phyloP scores from a whole-genome alignment of 2,888 invertebrate species.

The Sesamia inferens region DNA sequence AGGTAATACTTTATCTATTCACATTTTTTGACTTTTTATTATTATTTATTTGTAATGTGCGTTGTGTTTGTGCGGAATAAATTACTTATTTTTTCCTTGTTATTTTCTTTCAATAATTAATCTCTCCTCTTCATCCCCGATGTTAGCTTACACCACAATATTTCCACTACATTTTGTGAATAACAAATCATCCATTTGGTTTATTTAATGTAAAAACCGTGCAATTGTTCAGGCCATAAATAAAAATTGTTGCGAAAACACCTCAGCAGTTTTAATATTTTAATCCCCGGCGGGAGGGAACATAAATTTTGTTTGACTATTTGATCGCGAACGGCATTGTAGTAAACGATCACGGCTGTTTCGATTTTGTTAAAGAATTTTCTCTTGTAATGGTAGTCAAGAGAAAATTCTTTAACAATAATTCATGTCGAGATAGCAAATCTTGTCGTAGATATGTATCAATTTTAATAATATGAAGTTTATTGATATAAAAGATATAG shows the following conservation, averaged over 20 bases:
- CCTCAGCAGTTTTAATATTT: conserved; percentile 87
- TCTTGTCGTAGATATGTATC: conserved; percentile 4
- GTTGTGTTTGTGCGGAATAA: too few species aligned
- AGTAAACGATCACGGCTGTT: conserved; percentile 45
- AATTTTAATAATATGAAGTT: not conserved
- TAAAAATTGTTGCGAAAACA: conserved; percentile 83
- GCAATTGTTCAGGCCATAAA: conserved; percentile 82
- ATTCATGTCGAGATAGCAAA: not conserved
- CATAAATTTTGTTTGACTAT: conserved; percentile 83
- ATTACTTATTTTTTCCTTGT: too few species aligned
- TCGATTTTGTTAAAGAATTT: conserved; percentile 63
- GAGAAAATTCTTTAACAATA: too few species aligned
- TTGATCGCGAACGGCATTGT: conserved; percentile 67
- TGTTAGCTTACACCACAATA: conserved; percentile 52
- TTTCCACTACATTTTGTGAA: conserved; percentile 72
- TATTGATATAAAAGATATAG: too few species aligned
- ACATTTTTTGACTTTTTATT: not conserved
- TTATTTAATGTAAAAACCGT: conserved; percentile 74
- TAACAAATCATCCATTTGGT: conserved; percentile 78
- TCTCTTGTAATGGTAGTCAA: conserved; percentile 16
- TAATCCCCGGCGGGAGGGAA: conserved; percentile 77
- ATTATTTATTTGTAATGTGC: not conserved
- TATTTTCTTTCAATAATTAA: conserved; percentile 17
- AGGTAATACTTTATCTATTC: too few species aligned
- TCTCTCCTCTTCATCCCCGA: conserved; percentile 38